Percentiles rank a stretch among this genome's conserved stretches.
Conservation (phyloP, 2,797 vertebrate species). For the Geotrypetes seraphini region DNA sequence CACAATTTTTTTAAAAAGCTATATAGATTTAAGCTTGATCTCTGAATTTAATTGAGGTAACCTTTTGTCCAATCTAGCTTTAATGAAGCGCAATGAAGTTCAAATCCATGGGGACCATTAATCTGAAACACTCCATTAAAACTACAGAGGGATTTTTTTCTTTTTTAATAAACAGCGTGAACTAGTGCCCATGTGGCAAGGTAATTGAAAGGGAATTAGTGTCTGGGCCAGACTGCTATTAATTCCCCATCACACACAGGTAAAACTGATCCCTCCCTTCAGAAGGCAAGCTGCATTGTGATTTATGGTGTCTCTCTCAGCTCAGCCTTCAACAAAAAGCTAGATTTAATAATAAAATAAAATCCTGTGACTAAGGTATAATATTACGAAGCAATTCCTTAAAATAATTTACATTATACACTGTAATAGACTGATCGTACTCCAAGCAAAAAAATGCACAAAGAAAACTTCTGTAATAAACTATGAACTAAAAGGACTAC, state of each 20-base stretch:
- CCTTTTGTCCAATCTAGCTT: constrained; percentile 65
- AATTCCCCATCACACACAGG: constrained; percentile 65
- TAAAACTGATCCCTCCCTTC: constrained; percentile 45
- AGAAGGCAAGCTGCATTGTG: constrained; percentile 49
- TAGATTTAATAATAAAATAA: constrained; percentile 59
- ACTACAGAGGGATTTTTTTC: constrained; percentile 65
- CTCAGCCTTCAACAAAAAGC: constrained; percentile 49
- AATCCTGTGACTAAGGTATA: constrained; percentile 58
- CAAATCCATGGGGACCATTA: constrained; percentile 61
- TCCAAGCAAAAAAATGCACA: constrained; percentile 64
- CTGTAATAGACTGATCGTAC: constrained; percentile 60
- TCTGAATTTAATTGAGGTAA: constrained; percentile 70
- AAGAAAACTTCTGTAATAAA: constrained; percentile 65
- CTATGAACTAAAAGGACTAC: constrained; percentile 56
- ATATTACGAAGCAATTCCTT: constrained; percentile 70
- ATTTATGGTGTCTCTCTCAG: constrained; percentile 57
- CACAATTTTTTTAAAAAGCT: constrained; percentile 51
- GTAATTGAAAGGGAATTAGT: constrained; percentile 61
- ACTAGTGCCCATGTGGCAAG: constrained; percentile 68
- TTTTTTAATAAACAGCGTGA: constrained; percentile 77
- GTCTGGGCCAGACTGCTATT: constrained; percentile 60
- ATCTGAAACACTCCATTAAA: constrained; percentile 72
- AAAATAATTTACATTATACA: constrained; percentile 73
- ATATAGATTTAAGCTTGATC: constrained; percentile 52
- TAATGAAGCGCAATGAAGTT: constrained; percentile 74